Evolutionary conservation across 2,888 invertebrate species (phyloP).

Genomic region (Erebia palarica): DNA sequence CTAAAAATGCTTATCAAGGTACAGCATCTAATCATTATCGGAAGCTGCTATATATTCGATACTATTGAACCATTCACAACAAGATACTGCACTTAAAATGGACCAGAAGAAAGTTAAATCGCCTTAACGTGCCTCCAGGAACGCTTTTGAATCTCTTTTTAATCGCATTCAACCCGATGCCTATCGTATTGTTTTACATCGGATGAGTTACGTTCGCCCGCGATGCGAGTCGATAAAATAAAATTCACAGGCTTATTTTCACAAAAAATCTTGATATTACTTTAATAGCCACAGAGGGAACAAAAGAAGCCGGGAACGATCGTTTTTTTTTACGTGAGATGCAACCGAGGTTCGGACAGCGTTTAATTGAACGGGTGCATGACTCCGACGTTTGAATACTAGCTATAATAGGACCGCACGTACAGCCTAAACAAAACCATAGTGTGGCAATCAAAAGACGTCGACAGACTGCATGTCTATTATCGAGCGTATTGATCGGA

Average conservation of each 20-base stretch:
- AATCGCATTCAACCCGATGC: slow-evolving; percentile 64
- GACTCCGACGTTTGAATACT: slow-evolving; percentile 73
- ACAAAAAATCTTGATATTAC: slow-evolving; percentile 61
- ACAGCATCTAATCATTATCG: slow-evolving; percentile 38
- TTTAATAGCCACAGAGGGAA: slow-evolving; percentile 74
- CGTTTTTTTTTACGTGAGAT: slow-evolving; percentile 60
- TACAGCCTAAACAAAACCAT: slow-evolving; percentile 54
- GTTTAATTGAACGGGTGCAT: slow-evolving; percentile 73
- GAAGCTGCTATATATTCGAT: slow-evolving; percentile 40
- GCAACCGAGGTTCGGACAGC: slow-evolving; percentile 61
- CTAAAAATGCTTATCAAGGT: slow-evolving; percentile 37
- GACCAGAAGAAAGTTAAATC: slow-evolving; percentile 60
- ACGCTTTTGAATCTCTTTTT: slow-evolving; percentile 65
- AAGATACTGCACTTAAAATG: slow-evolving; percentile 73
- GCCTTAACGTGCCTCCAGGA: slow-evolving; percentile 58
- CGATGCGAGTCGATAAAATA: slow-evolving; percentile 68
- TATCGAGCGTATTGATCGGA: slow-evolving; percentile 17
- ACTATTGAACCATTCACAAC: slow-evolving; percentile 59
- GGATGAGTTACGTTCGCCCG: slow-evolving; percentile 67
- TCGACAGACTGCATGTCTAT: slow-evolving; percentile 24
- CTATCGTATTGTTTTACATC: slow-evolving; percentile 76
- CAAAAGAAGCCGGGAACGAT: slow-evolving; percentile 60
- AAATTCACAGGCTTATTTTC: slow-evolving; percentile 67
- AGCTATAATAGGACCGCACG: slow-evolving; percentile 66
- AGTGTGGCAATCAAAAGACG: slow-evolving; percentile 32